A percentile compares a stretch with the other conserved stretches of the same genome.
phyloP scores from a whole-genome alignment of 64 coral and sea anemone genomes.

The Orbicella faveolata region DNA sequence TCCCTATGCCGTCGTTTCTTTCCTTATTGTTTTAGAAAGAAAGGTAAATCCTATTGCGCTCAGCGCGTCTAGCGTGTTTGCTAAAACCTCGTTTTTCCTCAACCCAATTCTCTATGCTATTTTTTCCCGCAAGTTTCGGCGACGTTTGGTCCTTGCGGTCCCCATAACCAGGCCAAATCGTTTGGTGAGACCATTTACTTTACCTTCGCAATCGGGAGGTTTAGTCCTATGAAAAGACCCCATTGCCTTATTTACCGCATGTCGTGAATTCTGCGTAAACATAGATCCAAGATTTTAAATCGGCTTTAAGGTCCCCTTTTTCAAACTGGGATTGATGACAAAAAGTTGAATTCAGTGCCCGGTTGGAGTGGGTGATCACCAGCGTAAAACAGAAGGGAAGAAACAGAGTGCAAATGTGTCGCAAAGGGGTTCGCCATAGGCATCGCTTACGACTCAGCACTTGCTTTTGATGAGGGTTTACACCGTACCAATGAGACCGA shows the following conservation, averaged over 20 bases:
- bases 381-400: too few species aligned
- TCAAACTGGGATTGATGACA: too few species aligned
- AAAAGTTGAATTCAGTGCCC: too few species aligned
- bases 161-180: neutral
- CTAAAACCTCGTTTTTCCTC: neutral
- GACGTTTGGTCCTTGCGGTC: neutral
- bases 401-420: too few species aligned
- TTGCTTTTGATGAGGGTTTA: too few species aligned
- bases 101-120: neutral
- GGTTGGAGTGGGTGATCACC: too few species aligned
- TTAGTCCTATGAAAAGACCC: neutral
- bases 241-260: neutral
- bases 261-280: too few species aligned
- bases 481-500: too few species aligned
- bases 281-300: too few species aligned
- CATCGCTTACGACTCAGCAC: too few species aligned
- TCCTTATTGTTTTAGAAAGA: neutral
- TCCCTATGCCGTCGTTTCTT: neutral
- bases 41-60: neutral
- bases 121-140: neutral
- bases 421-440: too few species aligned
- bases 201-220: neutral
- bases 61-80: neutral
- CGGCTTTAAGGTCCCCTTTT: too few species aligned
- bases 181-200: neutral